Base-by-base conservation (phyloP, 2,113 vertebrate species). In the Columbina picui region DNA sequence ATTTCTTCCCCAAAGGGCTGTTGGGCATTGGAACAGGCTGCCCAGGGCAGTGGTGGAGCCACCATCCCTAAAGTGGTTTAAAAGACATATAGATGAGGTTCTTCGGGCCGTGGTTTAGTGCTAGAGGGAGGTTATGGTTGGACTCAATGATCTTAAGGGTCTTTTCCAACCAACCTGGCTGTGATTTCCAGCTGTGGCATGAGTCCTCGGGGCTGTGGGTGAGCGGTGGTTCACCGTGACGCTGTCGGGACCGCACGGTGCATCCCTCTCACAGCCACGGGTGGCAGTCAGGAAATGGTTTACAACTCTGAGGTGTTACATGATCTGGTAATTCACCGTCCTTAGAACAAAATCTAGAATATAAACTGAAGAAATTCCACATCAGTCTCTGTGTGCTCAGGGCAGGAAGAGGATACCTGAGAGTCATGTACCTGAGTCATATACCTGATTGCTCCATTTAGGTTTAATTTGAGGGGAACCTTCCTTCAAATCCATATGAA, bases 281-380 rank as follows among this genome's bases (percentile, higher is more conserved):
- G 27, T 43, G 34, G 81, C 63, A 89, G 56, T 59, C 93, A 94
- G 93, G 89, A 94, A 92, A 94, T 78, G 90, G 76, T 82, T 91
- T 68, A 9, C 21, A 32, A 53, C 19, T 29, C 57, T 75, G 73
- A 74, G 55, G 32, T 71, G 45, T 6, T 49, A 2, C 14, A 16
- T 19, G 57, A 30, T 17, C 67, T 61, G 61, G 61, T 91, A 64
- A 75, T 65, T 84, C 75, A 76, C 85, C 68, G 59, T 38, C 14
- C 64, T 65, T 2, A 9, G 34, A 56, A 17, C 36, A 47, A 89
- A 89, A 59, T 26, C 30, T 55, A 49, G 69, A 80, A 30, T 12
- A 36, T 10, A 12, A 34, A 19, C 23, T n/a, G 69, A 53, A 92
- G 76, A 88, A 89, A 82, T 55, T 49, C 85, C 57, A 56, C 75